Evolutionary conservation across 23 tunicate genomes (phyloP).

Genomic region (Styela plicata): DNA sequence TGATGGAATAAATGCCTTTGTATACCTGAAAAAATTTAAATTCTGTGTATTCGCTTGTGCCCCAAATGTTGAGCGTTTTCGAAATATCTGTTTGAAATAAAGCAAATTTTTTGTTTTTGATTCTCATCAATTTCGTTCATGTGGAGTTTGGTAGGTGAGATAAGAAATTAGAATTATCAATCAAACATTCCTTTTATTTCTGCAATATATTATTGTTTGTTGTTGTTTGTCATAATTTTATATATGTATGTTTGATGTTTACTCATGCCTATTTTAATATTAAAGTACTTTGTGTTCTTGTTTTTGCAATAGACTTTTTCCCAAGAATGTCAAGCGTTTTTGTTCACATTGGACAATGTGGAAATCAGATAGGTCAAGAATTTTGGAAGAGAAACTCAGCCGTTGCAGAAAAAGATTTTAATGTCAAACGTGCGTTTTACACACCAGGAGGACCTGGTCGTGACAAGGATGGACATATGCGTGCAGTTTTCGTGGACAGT

Average conservation of each 20-base stretch:
- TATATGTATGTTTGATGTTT: not conserved
- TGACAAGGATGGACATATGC: conserved; percentile 27
- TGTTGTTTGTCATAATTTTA: not conserved
- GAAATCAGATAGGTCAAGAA: conserved; percentile 78
- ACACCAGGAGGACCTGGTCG: conserved; percentile 25
- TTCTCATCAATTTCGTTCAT: too few relatives aligned
- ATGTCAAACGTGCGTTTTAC: conserved; percentile 24
- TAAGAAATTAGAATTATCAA: too few relatives aligned
- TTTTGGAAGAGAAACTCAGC: conserved; percentile 46
- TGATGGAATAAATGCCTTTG: too few relatives aligned
- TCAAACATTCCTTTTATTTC: not conserved
- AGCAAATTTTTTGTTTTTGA: too few relatives aligned
- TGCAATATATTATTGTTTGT: not conserved
- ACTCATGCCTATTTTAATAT: not conserved
- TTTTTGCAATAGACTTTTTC: not conserved
- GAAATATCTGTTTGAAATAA: too few relatives aligned
- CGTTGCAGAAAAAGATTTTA: conserved; percentile 6
- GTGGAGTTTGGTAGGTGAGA: too few relatives aligned
- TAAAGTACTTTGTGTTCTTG: not conserved
- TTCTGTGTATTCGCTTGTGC: too few relatives aligned
- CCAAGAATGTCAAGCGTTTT: conserved; percentile 67
- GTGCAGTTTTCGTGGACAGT: conserved; percentile 64
- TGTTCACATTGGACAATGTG: conserved; percentile 92
- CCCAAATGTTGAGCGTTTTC: too few relatives aligned
- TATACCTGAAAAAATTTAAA: too few relatives aligned